Base-by-base conservation (phyloP, 2,797 vertebrate species). In the Neopelma chrysocephalum region DNA sequence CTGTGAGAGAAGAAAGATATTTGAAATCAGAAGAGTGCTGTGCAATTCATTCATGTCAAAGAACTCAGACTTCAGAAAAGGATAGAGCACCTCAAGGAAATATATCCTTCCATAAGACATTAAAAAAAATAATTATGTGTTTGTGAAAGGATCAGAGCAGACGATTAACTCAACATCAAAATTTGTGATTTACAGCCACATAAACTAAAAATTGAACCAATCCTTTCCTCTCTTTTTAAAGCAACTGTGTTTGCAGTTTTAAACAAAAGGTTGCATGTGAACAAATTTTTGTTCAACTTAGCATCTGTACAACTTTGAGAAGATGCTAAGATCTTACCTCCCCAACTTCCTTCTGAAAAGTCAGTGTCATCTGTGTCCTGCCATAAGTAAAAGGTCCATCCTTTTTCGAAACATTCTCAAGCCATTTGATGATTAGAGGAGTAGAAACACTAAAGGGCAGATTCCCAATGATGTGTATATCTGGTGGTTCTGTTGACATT, bases 311-410 rank as follows among this genome's bases (percentile, higher is more conserved):
- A 82, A 68, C 73, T 76, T 20, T 43, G 42, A 29, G 62, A 85
- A 87, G 92, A 90, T 40, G 87, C 15, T 64, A 54, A 66, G 64
- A 72, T 47, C 91, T 97, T 96, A 99, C 99, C 98, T 99, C 99
- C 47, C 98, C 99, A 26, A 99, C 99, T 97, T 99, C 99, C 77
- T 99, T 99, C 98, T 99, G 99, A 96, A 99, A 99, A 32, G 99
- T 99, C 94, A 99, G 97, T 0, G 98, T 99, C 98, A 99, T 99
- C 79, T 86, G 98, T 8, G 99, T 99, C 87, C 99, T 99, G 82
- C 99, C 99, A 5, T 98, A 99, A 50, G 36, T 23, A 66, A 99
- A 99, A 70, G 99, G 99, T 10, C 99, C 99, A 5, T 98, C 97
- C 90, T 96, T 98, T 91, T 96, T 97, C 2, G 99, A 98, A 48